Base-by-base conservation (phyloP, 2,888 invertebrate genomes). In the Caenorhabditis doughertyi region DNA sequence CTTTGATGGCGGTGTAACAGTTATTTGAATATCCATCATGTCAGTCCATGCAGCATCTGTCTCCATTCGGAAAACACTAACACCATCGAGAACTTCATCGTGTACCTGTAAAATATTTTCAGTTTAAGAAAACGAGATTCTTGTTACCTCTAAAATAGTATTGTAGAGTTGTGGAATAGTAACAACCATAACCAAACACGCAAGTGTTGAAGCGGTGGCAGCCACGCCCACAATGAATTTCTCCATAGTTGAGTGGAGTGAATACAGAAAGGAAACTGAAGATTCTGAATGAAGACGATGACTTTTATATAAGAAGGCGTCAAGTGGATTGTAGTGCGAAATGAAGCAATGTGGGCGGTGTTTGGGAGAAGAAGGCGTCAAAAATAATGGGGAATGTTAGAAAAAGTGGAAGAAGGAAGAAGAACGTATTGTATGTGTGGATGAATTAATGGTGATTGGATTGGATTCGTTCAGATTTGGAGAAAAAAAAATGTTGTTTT, bases 1-100 rank as follows among this genome's bases (percentile, higher is more conserved):
- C 55, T 86, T 85, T 23, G 87, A 81, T 21, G 90, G 90, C 11
- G 90, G 90, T 1, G 89, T 88, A 42, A 90, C 90, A 23, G 86
- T 81, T 70, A 90, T 85, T 74, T 90, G 90, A 35, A 90, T 83
- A 71, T 89, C 87, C 90, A 90, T 90, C 85, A 90, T 85, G 56
- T 89, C 87, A 58, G 85, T 85, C 90, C 90, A 90, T 2, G 89
- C 90, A 35, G 88, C 77, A 74, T 90, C 89, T n/a, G 90, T 90
- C 68, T 90, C 90, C 39, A 88, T 88, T 56, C 89, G 89, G 79
- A 90, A 90, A 3, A 85, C 85, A 51, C 70, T 76, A 64, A 85
- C 85, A 16, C 85, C 85, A 49, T 85, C 85, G 23, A 83, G 72
- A 11, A 87, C 87, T 53, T 83, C 83, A 35, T 83, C 83, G 55